These are phyloP conservation scores for Falcunculus frontatus DNA, from an alignment of 2,113 vertebrate species.

Conservation along the genomic window DNA sequence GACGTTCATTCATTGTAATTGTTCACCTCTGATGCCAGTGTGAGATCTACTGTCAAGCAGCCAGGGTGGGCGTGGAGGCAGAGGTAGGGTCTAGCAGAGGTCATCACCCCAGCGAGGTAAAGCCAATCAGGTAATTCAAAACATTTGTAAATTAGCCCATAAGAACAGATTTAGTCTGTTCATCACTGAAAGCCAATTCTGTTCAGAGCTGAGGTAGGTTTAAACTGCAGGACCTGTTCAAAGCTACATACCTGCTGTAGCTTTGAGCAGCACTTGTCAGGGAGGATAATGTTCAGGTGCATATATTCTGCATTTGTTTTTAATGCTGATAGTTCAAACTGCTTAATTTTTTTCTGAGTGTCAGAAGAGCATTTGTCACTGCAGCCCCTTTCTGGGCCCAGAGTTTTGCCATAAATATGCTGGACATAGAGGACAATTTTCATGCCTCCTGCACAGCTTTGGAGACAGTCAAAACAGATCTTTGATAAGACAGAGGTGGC, in stretches of 20 bases:
- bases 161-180: neutral
- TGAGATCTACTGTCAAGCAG: neutral
- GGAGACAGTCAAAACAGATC: conserved; percentile 23
- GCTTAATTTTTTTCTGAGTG: neutral
- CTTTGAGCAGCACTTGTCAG: neutral
- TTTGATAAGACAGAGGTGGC: conserved; percentile 8
- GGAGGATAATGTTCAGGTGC: neutral
- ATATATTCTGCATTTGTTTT: neutral
- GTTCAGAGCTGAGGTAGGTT: neutral
- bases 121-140: neutral
- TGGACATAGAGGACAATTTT: neutral
- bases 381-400: neutral
- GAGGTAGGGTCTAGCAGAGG: neutral
- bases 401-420: neutral
- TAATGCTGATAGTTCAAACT: neutral
- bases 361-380: neutral
- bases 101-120: neutral
- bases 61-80: neutral
- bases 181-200: neutral
- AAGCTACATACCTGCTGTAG: neutral
- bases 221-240: neutral
- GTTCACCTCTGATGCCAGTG: neutral
- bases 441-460: conserved; percentile 4
- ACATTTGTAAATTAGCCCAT: neutral
- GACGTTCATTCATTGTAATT: rapidly evolving